Percentiles rank a stretch among this genome's conserved stretches.
These are phyloP conservation scores for Origma solitaria DNA, from an alignment of 2,113 vertebrate species.

Conservation along the genomic window DNA sequence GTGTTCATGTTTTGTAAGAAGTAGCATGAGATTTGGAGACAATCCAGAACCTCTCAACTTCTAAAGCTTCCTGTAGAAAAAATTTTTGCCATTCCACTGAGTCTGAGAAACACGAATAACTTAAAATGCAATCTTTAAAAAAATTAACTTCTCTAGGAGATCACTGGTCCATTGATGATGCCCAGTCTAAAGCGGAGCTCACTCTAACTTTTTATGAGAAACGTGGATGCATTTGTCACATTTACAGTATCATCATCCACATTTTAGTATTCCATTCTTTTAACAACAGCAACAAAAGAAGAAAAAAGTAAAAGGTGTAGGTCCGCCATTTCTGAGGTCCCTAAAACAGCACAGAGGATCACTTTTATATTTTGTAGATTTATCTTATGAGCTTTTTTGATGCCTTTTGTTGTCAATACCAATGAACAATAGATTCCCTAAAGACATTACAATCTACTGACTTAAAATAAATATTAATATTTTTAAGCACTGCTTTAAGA, in stretches of 20 bases:
- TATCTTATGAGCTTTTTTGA: background rate
- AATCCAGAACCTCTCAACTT: conserved; percentile 37
- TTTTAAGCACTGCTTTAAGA: background rate
- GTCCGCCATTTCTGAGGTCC: background rate
- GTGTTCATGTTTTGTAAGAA: conserved; percentile 30
- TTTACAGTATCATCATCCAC: background rate
- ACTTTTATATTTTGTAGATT: background rate
- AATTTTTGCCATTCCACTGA: conserved; percentile 25
- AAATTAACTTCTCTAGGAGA: background rate
- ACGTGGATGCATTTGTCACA: background rate
- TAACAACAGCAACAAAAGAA: background rate
- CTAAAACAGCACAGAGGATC: background rate
- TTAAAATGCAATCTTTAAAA: background rate
- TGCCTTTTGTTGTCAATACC: background rate
- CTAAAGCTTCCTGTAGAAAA: conserved; percentile 42
- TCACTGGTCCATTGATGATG: background rate
- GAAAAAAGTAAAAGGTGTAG: background rate
- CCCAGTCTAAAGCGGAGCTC: background rate
- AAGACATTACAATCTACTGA: background rate
- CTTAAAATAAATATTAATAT: background rate
- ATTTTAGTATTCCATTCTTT: background rate
- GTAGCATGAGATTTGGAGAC: conserved; percentile 38
- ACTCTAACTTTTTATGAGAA: background rate
- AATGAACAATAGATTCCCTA: background rate
- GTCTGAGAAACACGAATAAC: conserved; percentile 10